phyloP scores from a whole-genome alignment of 2,797 vertebrate species.

The Chelidonichthys spinosus region DNA sequence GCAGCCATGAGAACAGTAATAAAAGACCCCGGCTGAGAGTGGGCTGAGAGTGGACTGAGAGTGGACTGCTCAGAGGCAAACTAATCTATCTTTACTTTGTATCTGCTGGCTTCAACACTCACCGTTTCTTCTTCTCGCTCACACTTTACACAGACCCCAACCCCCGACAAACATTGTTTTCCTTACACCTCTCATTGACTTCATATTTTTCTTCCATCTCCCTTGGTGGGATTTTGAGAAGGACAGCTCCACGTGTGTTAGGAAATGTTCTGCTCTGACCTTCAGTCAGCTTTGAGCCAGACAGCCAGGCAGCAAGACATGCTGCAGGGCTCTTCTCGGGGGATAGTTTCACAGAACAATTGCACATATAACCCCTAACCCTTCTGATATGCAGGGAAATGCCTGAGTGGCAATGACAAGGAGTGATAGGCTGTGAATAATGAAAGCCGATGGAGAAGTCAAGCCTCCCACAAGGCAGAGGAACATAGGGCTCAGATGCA shows the following conservation, averaged over 20 bases:
- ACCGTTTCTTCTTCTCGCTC: slow-evolving; percentile 64
- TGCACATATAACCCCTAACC: slow-evolving; percentile 66
- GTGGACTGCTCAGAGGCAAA: slow-evolving; percentile 75
- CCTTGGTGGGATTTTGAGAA: slow-evolving; percentile 46
- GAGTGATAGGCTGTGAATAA: slow-evolving; percentile 57
- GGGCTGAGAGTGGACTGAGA: slow-evolving; percentile 72
- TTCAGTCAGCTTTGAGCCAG: slow-evolving; percentile 54
- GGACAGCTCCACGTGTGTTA: slow-evolving; percentile 43
- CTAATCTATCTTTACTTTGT: slow-evolving; percentile 78
- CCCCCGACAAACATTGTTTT: slow-evolving; percentile 62
- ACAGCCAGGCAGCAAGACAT: slow-evolving; percentile 43
- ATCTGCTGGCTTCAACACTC: slow-evolving; percentile 66
- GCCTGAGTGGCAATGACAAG: slow-evolving; percentile 55
- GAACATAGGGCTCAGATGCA: slow-evolving; percentile 15
- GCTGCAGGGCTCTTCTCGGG: slow-evolving; percentile 56
- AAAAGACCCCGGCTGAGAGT: slow-evolving; percentile 72
- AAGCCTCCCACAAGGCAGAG: background rate
- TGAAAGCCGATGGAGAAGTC: slow-evolving; percentile 24
- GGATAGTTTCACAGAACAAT: slow-evolving; percentile 68
- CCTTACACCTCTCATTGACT: slow-evolving; percentile 60
- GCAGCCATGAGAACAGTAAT: slow-evolving; percentile 73
- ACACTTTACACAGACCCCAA: slow-evolving; percentile 47
- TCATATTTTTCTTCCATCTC: slow-evolving; percentile 50
- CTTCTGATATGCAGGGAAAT: slow-evolving; percentile 38
- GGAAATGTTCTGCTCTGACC: slow-evolving; percentile 54